Evolutionary conservation across 1,140 invertebrate species (phyloP).

Genomic region (honey bee (Apis mellifera)): Amel_HAv3.1 CM009941.2:10096501-10097000

Average conservation of each 20-base stretch:
- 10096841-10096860: slow-evolving; percentile 42
- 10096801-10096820: slow-evolving; percentile 20
- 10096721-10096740: slow-evolving; percentile 18
- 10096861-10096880: slow-evolving; percentile 66
- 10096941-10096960: slow-evolving; percentile 77
- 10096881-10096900: slow-evolving; percentile 71
- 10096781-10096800: neutral
- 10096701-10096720: slow-evolving; percentile 2
- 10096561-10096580: no score
- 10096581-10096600: no score
- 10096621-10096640: no score
- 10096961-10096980: slow-evolving; percentile 75
- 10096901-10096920: slow-evolving; percentile 58
- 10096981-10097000: slow-evolving; percentile 78
- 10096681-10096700: no score
- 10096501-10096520: no score
- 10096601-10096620: no score
- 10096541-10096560: no score
- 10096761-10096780: no score
- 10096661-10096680: no score
- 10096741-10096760: slow-evolving; percentile 39
- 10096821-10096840: slow-evolving; percentile 28
- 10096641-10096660: no score
- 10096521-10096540: no score
- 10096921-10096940: slow-evolving; percentile 59